phyloP scores from a whole-genome alignment of 2,888 invertebrate species.

The Eueremaeus valkanovi region DNA sequence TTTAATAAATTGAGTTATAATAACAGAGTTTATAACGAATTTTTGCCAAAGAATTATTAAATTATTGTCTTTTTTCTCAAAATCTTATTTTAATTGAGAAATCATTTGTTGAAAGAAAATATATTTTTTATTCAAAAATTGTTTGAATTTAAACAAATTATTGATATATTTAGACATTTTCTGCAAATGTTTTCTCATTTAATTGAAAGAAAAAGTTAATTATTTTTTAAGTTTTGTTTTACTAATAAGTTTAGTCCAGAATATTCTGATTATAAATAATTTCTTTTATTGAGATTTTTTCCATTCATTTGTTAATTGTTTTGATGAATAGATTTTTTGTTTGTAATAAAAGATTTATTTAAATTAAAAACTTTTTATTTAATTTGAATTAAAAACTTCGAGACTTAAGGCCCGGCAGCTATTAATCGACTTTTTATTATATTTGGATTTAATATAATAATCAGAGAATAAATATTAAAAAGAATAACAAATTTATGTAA shows the following conservation, averaged over 20 bases:
- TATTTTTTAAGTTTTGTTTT: constrained; percentile 6
- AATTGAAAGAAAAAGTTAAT: not conserved
- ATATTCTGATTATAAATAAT: no score
- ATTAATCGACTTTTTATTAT: not conserved
- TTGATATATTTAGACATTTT: no score
- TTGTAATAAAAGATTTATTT: not conserved
- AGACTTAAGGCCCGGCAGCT: not conserved
- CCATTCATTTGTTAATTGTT: not conserved
- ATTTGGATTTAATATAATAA: not conserved
- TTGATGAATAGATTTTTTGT: not conserved
- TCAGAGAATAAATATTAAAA: no score
- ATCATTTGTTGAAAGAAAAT: not conserved
- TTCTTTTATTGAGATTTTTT: no score
- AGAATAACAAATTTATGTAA: not conserved
- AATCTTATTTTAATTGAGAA: not conserved
- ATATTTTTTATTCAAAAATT: no score
- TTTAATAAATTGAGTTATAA: no score
- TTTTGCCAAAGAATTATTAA: constrained; percentile 1
- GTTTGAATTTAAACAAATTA: no score
- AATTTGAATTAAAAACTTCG: not conserved
- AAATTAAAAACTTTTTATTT: not conserved
- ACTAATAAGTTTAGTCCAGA: not conserved
- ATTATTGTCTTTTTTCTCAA: constrained; percentile 1
- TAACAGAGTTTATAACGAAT: no score
- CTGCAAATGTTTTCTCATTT: not conserved